Evolutionary conservation across 2,113 vertebrate genomes (phyloP).

Genomic region (Callorhinus ursinus): DNA sequence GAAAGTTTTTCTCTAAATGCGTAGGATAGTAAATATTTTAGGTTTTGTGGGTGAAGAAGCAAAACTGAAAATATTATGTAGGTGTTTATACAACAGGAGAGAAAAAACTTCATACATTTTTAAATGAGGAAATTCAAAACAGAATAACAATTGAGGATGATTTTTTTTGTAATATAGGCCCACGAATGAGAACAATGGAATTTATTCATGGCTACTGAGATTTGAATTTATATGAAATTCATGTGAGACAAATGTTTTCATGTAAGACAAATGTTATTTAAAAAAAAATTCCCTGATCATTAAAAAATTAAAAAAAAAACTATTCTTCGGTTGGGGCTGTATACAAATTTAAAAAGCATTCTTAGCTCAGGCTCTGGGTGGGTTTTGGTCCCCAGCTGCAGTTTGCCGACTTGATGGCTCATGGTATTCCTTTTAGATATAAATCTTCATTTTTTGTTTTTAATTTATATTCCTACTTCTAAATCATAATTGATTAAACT

Average conservation of each 20-base stretch:
- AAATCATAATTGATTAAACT: not conserved
- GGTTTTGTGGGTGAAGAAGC: not conserved
- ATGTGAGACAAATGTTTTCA: slow-evolving; percentile 43
- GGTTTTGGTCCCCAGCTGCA: not conserved
- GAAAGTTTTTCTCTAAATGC: not conserved
- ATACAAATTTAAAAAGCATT: not conserved
- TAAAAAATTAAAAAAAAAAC: not conserved
- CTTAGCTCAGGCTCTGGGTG: not conserved
- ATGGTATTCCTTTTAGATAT: not conserved
- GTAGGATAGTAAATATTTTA: not conserved
- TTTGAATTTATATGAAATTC: slow-evolving; percentile 40
- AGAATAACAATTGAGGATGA: not conserved
- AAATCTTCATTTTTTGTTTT: not conserved
- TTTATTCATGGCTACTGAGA: slow-evolving; percentile 20
- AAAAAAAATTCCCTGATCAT: not conserved
- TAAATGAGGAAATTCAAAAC: slow-evolving; percentile 39
- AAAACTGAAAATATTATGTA: slow-evolving; percentile 22
- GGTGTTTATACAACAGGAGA: not conserved
- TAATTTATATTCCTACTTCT: not conserved
- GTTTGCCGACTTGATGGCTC: not conserved
- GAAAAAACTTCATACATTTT: not conserved
- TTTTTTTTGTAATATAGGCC: not conserved
- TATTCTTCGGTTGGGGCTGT: not conserved
- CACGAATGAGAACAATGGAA: not conserved
- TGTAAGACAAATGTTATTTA: not conserved